Conservation (phyloP, 1,140 invertebrate species). For the Lethrus apterus region DNA sequence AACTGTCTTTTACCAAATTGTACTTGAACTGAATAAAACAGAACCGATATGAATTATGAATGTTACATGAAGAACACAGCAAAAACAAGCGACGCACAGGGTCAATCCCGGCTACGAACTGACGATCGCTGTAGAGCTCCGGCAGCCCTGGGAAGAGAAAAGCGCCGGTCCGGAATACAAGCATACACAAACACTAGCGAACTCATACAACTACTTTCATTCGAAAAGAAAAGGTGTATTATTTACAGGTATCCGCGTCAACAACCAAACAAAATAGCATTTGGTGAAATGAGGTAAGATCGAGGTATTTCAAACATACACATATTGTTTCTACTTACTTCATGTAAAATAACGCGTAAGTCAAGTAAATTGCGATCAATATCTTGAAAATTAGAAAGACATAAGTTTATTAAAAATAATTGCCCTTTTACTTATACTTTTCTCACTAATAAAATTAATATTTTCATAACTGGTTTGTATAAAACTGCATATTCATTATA, state of each 20-base stretch:
- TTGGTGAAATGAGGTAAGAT: too few species aligned
- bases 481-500: too few species aligned
- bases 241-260: not conserved
- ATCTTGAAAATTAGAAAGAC: too few species aligned
- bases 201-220: not conserved
- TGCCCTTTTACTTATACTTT: too few species aligned
- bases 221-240: conserved; percentile 10
- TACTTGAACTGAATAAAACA: not conserved
- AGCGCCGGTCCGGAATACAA: conserved; percentile 31
- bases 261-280: too few species aligned
- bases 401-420: too few species aligned
- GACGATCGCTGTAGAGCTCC: conserved; percentile 25
- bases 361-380: too few species aligned
- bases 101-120: conserved; percentile 32
- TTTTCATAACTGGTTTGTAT: too few species aligned
- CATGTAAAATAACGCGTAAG: too few species aligned
- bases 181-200: conserved; percentile 13
- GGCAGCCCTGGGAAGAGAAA: conserved; percentile 29
- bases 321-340: too few species aligned
- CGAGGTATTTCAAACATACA: too few species aligned
- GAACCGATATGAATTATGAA: not conserved
- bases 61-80: not conserved
- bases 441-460: too few species aligned
- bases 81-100: conserved; percentile 21
- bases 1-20: not conserved